phyloP scores from a whole-genome alignment of 2,113 vertebrate species.

The Clupea harengus region DNA sequence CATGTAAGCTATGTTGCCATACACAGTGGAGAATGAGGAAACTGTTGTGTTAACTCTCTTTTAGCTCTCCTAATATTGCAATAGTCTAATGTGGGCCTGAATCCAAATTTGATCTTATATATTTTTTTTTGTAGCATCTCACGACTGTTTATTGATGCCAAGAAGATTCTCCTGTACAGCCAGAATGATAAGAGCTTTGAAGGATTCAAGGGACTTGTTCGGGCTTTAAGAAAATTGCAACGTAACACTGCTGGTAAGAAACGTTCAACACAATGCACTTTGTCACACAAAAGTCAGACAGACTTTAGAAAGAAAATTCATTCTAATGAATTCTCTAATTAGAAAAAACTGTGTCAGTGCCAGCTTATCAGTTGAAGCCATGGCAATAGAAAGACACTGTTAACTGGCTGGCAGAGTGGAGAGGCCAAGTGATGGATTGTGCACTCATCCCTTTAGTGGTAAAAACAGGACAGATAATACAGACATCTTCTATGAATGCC shows the following conservation, averaged over 20 bases:
- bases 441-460: not conserved
- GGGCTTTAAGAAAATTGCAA: slow-evolving; percentile 77
- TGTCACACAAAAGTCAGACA: not conserved
- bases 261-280: not conserved
- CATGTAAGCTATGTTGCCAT: slow-evolving; percentile 79
- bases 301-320: not conserved
- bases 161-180: slow-evolving; percentile 87
- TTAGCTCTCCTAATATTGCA: not conserved
- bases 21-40: not conserved
- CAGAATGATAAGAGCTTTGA: slow-evolving; percentile 84
- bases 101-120: not conserved
- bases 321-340: not conserved
- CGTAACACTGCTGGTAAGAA: slow-evolving; percentile 77
- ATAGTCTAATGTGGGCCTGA: not conserved
- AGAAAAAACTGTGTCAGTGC: not conserved
- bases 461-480: not conserved
- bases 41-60: not conserved
- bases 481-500: not conserved
- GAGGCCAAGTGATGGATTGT: not conserved
- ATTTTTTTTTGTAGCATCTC: slow-evolving; percentile 62
- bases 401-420: not conserved
- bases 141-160: slow-evolving; percentile 79
- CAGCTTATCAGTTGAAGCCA: not conserved
- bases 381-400: no score
- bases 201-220: slow-evolving; percentile 70